Base-by-base conservation (phyloP, 2,888 invertebrate genomes). In the Lamellibrachia columna region DNA sequence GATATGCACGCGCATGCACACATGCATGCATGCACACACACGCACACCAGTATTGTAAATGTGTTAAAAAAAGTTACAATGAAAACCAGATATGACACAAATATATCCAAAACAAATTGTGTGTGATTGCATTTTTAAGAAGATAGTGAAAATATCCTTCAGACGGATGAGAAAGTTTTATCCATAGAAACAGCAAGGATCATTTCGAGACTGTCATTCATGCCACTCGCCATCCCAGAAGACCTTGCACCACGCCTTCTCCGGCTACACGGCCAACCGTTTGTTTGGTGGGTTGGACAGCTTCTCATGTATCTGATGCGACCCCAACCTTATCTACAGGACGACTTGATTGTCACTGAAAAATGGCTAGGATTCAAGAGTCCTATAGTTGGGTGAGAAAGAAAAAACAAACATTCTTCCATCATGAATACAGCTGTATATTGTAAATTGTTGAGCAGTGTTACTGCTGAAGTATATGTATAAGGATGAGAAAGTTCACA, bases 211-310 rank as follows among this genome's bases (percentile, higher is more conserved):
- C 75, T 75, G 75, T n/a, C 75, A 75, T 75, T 75, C 75, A 75
- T 75, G 75, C 75, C 75, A 22, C 75, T 15, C 22, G 75, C 75
- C 3, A 75, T 75, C 75, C 75, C 75, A 75, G 75, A 75, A 75
- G 3, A 75, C 22, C 75, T 75, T 75, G 22, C 75, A 15, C 22
- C 75, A 75, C 75, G 75, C 22, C 75, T 75, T 75, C 75, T 75
- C n/a, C 75, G 75, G 6, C 75, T 98, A 93, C 98, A 99, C 96
- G 99, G 99, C 0, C 98, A 99, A 97, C 99, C 99, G 0, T 97
- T 98, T 53, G 98, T 98, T 7, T 99, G 99, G 99, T 99, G 99
- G 98, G 98, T 99, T 92, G 99, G 99, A 0, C 99, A 99, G 97
- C 98, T 99, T 96, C 97, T 99, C 58, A 98, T 98, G 96, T 99